phyloP scores from a whole-genome alignment of 2,113 vertebrate species.

The Apodemus speciosus region DNA sequence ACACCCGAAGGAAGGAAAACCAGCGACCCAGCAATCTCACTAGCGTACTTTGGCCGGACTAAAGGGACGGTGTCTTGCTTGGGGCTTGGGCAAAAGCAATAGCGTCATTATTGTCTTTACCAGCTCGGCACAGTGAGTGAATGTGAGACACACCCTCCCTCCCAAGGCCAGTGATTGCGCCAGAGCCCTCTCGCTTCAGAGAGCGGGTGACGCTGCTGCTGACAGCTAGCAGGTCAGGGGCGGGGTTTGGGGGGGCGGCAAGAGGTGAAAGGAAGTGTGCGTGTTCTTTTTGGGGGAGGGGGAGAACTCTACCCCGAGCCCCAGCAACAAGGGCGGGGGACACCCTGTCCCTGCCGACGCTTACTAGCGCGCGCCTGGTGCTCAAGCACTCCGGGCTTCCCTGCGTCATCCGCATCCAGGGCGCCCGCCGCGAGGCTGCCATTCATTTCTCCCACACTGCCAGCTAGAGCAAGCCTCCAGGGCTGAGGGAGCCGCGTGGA shows the following conservation, averaged over 20 bases:
- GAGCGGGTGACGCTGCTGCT: conserved; percentile 44
- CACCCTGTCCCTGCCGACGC: background rate
- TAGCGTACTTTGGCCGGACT: background rate
- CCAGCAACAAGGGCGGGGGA: background rate
- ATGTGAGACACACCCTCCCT: background rate
- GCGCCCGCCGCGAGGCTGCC: conserved; percentile 44
- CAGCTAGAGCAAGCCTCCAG: background rate
- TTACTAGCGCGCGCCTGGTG: background rate
- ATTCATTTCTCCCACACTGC: conserved; percentile 35
- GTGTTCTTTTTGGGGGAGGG: background rate
- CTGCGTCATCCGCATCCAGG: conserved; percentile 41
- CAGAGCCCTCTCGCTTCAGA: background rate
- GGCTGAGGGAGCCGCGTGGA: background rate
- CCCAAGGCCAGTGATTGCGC: conserved; percentile 48
- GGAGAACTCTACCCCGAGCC: background rate
- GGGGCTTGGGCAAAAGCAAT: background rate
- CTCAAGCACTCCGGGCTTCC: conserved; percentile 63
- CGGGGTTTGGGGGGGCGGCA: background rate
- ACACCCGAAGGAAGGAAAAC: background rate
- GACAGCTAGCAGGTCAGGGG: background rate
- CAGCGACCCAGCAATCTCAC: background rate
- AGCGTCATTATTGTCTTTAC: background rate
- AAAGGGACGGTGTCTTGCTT: background rate
- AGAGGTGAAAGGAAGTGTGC: background rate
- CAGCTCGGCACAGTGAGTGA: background rate